Evolutionary conservation across 2,888 invertebrate genomes (phyloP).

Genomic region (Melanargia galathea): DNA sequence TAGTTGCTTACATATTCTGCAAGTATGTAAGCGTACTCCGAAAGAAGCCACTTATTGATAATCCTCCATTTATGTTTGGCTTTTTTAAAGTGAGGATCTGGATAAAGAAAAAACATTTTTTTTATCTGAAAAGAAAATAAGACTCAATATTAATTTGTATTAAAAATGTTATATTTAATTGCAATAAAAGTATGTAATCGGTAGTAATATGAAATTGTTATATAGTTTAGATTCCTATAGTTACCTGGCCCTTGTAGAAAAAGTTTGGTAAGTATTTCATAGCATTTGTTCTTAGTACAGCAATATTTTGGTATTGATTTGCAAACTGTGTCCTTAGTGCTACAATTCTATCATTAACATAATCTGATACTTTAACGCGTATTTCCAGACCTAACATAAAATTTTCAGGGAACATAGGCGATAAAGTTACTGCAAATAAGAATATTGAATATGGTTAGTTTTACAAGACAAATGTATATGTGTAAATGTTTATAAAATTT

Average conservation of each 20-base stretch:
- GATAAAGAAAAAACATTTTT: conserved; percentile 99
- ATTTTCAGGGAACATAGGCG: conserved; percentile 94
- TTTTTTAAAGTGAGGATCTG: conserved; percentile 99
- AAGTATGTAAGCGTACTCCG: conserved; percentile 98
- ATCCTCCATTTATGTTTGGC: conserved; percentile 99
- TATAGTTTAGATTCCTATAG: too few species aligned
- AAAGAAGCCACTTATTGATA: conserved; percentile 94
- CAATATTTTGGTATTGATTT: conserved; percentile 94
- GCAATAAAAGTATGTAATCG: neutral
- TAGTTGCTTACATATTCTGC: conserved; percentile 86
- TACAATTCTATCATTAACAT: conserved; percentile 96
- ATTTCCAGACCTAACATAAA: conserved; percentile 98
- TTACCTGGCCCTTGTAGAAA: conserved; percentile 96
- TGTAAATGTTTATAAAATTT: too few species aligned
- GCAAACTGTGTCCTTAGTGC: conserved; percentile 90
- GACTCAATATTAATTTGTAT: too few species aligned
- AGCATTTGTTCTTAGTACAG: conserved; percentile 97
- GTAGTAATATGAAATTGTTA: too few species aligned
- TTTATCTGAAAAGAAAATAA: conserved; percentile 85
- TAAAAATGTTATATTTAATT: neutral
- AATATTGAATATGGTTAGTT: conserved; percentile 13
- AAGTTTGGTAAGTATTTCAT: conserved; percentile 99
- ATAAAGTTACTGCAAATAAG: conserved; percentile 88
- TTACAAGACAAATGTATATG: neutral
- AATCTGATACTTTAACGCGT: conserved; percentile 98